phyloP scores from a whole-genome alignment of 2,888 invertebrate species.

The Acleris holmiana region DNA sequence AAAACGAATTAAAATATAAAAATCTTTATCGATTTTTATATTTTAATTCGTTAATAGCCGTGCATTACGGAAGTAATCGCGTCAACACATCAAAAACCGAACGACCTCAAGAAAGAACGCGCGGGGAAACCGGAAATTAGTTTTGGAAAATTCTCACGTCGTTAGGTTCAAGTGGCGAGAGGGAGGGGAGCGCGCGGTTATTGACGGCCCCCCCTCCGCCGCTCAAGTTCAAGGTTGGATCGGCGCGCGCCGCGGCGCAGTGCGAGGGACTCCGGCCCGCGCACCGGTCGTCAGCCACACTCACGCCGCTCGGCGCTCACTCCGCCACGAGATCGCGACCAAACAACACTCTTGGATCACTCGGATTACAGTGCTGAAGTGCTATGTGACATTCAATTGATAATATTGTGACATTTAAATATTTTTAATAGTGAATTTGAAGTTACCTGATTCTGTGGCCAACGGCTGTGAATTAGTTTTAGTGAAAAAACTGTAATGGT shows the following conservation, averaged over 20 bases:
- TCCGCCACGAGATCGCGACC: conserved; percentile 71
- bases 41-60: too few relatives aligned
- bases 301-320: conserved; percentile 65
- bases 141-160: conserved; percentile 53
- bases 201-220: conserved; percentile 79
- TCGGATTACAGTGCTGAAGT: conserved; percentile 80
- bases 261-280: conserved; percentile 85
- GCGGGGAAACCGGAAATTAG: conserved; percentile 38
- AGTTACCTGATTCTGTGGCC: conserved; percentile 80
- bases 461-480: conserved; percentile 79
- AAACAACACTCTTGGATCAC: conserved; percentile 41
- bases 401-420: conserved; percentile 28
- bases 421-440: conserved; percentile 48
- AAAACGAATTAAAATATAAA: too few relatives aligned
- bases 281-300: conserved; percentile 83
- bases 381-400: conserved; percentile 66
- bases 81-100: neutral
- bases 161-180: conserved; percentile 54
- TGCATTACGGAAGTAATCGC: neutral
- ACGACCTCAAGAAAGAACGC: conserved; percentile 7
- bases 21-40: too few relatives aligned
- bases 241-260: conserved; percentile 84
- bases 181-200: conserved; percentile 71
- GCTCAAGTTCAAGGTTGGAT: conserved; percentile 86
- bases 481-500: conserved; percentile 79